These are phyloP conservation scores for Xiphorhynchus elegans DNA, from an alignment of 2,113 vertebrate genomes.

Conservation along the genomic window DNA sequence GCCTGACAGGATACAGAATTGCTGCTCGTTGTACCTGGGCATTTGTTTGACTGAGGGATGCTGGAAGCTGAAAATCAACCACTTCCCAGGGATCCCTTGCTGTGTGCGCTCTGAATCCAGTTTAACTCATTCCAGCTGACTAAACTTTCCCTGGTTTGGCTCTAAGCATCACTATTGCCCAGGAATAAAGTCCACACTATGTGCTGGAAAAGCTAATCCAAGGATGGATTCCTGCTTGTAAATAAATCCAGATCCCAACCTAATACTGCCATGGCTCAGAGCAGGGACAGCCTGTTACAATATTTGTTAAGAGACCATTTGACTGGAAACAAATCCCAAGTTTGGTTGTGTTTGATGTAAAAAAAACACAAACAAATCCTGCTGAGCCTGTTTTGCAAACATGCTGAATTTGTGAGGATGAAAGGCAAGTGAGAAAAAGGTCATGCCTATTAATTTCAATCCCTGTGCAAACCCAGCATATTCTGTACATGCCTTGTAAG, in stretches of 20 bases:
- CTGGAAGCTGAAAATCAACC: not conserved
- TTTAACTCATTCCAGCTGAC: not conserved
- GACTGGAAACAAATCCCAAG: not conserved
- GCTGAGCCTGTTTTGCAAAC: conserved; percentile 37
- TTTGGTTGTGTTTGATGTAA: conserved; percentile 33
- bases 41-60: not conserved
- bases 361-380: conserved; percentile 24
- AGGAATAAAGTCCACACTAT: not conserved
- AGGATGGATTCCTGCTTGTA: not conserved
- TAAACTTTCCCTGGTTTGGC: not conserved
- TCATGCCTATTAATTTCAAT: conserved; percentile 72
- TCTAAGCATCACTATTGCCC: not conserved
- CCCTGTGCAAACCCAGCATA: conserved; percentile 51
- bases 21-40: not conserved
- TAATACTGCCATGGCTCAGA: not conserved
- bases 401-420: conserved; percentile 54
- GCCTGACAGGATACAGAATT: not conserved
- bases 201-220: not conserved
- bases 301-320: conserved; percentile 41
- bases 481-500: conserved; percentile 16
- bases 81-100: not conserved
- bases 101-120: not conserved
- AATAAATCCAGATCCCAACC: conserved; percentile 3
- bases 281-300: not conserved
- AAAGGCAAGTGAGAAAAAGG: conserved; percentile 61